phyloP scores from a whole-genome alignment of 1,140 invertebrate genomes.

The Aphaenogaster ashmeadi region DNA sequence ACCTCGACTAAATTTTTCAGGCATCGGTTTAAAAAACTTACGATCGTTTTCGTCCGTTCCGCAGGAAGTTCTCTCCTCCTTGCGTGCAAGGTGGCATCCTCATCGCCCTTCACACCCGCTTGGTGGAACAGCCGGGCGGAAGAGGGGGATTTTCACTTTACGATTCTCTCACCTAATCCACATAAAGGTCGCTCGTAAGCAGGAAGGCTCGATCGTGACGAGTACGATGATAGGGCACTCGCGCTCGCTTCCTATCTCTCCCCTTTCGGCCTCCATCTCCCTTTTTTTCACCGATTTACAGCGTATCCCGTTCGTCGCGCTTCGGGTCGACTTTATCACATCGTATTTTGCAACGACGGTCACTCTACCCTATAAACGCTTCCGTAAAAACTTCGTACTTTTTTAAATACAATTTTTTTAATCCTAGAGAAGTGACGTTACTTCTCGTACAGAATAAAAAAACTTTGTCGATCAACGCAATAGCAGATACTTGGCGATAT shows the following conservation, averaged over 20 bases:
- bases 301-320: background rate
- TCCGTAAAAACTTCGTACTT: conserved; percentile 24
- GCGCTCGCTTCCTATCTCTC: conserved; percentile 26
- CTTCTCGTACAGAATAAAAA: background rate
- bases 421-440: background rate
- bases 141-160: conserved; percentile 76
- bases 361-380: conserved; percentile 37
- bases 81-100: background rate
- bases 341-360: conserved; percentile 60
- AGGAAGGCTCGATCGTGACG: conserved; percentile 73
- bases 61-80: background rate
- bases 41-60: conserved; percentile 12
- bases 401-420: background rate
- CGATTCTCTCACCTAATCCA: conserved; percentile 78
- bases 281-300: conserved; percentile 19
- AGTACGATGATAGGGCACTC: conserved; percentile 70
- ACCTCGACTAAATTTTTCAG: conserved; percentile 71
- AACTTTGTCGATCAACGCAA: background rate
- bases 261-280: background rate
- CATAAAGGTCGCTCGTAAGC: conserved; percentile 78
- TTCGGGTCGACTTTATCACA: conserved; percentile 66
- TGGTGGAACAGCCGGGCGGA: conserved; percentile 29
- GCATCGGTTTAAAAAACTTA: conserved; percentile 63
- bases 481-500: background rate
- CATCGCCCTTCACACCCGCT: background rate